These are phyloP conservation scores for Cercocebus atys DNA, from an alignment of 2,113 vertebrate genomes.

Conservation along the genomic window DNA sequence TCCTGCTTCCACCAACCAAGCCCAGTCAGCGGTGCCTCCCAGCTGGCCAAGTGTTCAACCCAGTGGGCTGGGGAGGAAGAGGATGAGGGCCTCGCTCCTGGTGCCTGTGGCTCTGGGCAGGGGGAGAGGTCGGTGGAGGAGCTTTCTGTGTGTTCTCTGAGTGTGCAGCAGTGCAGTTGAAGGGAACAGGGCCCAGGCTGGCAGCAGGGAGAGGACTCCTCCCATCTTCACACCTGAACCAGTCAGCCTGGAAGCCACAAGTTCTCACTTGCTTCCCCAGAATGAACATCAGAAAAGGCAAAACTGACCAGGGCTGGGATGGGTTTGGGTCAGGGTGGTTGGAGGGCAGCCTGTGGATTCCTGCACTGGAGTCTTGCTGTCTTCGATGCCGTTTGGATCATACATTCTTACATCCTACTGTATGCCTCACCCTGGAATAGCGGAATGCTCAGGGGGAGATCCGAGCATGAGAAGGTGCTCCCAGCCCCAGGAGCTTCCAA, in stretches of 20 bases:
- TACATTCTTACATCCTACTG: background rate
- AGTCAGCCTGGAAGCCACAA: too few species aligned
- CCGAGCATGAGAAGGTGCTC: background rate
- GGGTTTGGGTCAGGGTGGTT: background rate
- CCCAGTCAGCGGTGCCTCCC: background rate
- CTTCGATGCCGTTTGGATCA: background rate
- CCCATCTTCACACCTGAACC: background rate
- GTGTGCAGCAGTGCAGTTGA: too few species aligned
- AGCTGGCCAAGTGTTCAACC: background rate
- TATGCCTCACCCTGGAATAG: background rate
- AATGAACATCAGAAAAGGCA: background rate
- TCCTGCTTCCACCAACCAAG: background rate
- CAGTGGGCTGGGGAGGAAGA: background rate
- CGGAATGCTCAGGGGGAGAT: accelerated
- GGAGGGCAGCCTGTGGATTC: background rate
- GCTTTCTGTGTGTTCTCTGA: accelerated
- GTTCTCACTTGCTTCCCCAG: background rate
- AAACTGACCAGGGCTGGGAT: background rate
- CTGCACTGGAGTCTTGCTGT: background rate
- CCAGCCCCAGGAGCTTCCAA: accelerated
- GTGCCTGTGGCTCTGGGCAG: background rate
- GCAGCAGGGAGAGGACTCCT: background rate
- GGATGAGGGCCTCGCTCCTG: background rate
- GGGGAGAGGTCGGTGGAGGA: background rate
- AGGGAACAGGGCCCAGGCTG: background rate